phyloP scores from a whole-genome alignment of 2,888 invertebrate species.

The Agrochola lota region DNA sequence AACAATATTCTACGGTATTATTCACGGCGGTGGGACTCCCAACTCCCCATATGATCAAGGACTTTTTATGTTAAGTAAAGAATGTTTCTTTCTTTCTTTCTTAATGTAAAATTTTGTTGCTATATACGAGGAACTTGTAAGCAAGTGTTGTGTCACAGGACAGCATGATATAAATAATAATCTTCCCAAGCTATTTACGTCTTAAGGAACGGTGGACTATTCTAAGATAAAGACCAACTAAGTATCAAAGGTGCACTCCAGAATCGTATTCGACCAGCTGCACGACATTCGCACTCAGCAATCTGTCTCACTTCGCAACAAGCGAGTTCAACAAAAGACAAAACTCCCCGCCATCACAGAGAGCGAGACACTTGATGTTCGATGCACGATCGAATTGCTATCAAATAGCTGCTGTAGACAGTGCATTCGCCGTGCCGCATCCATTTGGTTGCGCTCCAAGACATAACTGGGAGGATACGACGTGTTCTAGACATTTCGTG shows the following conservation, averaged over 20 bases:
- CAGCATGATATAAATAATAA: not conserved
- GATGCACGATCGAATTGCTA: conserved; percentile 55
- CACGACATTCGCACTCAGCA: conserved; percentile 5
- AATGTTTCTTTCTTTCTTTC: too few relatives aligned
- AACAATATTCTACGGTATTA: not conserved
- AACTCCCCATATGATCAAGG: not conserved
- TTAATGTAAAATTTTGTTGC: too few relatives aligned
- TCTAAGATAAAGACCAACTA: not conserved
- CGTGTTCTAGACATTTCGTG: conserved; percentile 61
- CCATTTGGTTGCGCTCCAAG: conserved; percentile 76
- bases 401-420: conserved; percentile 62
- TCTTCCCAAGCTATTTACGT: not conserved
- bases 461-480: conserved; percentile 69
- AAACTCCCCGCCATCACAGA: conserved; percentile 28
- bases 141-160: too few relatives aligned
- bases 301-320: conserved; percentile 35
- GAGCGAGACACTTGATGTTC: conserved; percentile 50
- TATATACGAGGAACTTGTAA: not conserved
- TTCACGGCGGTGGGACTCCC: not conserved
- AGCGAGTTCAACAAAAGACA: conserved; percentile 47
- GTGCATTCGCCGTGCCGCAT: conserved; percentile 65
- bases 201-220: not conserved
- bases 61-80: not conserved
- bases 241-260: not conserved
- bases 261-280: not conserved